Conservation (phyloP, 2,113 vertebrate species). For the Dendrocopos noguchii region DNA sequence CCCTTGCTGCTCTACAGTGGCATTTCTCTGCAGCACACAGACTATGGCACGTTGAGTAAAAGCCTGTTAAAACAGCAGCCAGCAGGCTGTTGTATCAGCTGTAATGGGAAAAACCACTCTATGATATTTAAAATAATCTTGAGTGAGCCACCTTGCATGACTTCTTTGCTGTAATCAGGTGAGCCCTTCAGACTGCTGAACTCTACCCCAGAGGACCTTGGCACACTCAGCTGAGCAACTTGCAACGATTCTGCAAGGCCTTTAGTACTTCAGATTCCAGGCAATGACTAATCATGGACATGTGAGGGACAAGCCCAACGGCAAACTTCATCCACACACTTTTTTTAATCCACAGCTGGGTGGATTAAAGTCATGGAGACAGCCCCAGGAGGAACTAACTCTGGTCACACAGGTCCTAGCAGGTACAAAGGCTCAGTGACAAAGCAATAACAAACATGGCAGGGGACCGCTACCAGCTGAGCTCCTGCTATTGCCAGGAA, state of each 20-base stretch:
- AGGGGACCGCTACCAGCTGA: neutral
- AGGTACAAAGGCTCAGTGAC: neutral
- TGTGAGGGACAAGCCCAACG: neutral
- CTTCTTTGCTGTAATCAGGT: constrained; percentile 23
- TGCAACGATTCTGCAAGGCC: neutral
- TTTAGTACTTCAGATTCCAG: constrained; percentile 15
- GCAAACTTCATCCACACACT: neutral
- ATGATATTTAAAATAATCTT: constrained; percentile 55
- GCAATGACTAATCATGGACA: constrained; percentile 11
- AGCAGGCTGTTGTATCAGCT: constrained; percentile 25
- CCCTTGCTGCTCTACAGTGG: neutral
- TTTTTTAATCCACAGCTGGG: neutral
- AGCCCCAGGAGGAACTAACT: neutral
- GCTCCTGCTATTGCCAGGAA: constrained; percentile 1
- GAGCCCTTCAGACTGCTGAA: constrained; percentile 32
- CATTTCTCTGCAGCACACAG: neutral
- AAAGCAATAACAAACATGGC: neutral
- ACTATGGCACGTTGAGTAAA: constrained; percentile 10
- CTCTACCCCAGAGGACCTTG: constrained; percentile 12
- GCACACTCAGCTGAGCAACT: neutral
- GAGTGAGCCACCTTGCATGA: constrained; percentile 53
- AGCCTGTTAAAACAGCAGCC: neutral
- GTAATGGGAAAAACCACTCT: neutral
- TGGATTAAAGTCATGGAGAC: neutral
- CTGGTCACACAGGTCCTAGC: neutral